Conservation (phyloP, 2,797 vertebrate genomes). For the Melanotaenia parkinsoni region DNA sequence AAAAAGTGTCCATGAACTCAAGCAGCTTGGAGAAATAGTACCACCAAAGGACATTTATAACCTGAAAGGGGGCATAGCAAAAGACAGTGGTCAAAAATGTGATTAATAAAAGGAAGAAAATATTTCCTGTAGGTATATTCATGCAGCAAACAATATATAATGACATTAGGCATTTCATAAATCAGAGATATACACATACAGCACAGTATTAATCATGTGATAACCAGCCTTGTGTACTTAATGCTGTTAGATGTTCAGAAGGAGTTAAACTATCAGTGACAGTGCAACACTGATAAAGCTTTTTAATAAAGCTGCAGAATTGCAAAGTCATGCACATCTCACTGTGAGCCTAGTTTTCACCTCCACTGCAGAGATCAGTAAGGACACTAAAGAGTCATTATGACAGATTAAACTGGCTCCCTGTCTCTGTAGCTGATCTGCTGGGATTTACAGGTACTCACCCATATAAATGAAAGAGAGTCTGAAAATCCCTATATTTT, state of each 20-base stretch:
- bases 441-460: neutral
- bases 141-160: neutral
- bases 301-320: constrained; percentile 42
- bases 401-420: constrained; percentile 60
- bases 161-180: neutral
- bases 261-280: constrained; percentile 23
- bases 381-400: constrained; percentile 35
- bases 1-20: constrained; percentile 98
- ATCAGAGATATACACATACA: neutral
- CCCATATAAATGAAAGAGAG: neutral
- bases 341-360: constrained; percentile 43
- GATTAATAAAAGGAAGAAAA: neutral
- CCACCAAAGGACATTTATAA: constrained; percentile 95
- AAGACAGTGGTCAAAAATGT: neutral
- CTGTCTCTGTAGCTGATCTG: constrained; percentile 1
- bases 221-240: neutral
- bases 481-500: neutral
- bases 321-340: constrained; percentile 51
- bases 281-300: constrained; percentile 19
- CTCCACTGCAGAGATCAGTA: constrained; percentile 20
- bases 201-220: constrained; percentile 14
- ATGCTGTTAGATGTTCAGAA: constrained; percentile 17
- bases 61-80: constrained; percentile 71
- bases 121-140: neutral
- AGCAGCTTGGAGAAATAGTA: constrained; percentile 99